Evolutionary conservation across 2,888 invertebrate genomes (phyloP).

Genomic region (Plagiodera versicolora): DNA sequence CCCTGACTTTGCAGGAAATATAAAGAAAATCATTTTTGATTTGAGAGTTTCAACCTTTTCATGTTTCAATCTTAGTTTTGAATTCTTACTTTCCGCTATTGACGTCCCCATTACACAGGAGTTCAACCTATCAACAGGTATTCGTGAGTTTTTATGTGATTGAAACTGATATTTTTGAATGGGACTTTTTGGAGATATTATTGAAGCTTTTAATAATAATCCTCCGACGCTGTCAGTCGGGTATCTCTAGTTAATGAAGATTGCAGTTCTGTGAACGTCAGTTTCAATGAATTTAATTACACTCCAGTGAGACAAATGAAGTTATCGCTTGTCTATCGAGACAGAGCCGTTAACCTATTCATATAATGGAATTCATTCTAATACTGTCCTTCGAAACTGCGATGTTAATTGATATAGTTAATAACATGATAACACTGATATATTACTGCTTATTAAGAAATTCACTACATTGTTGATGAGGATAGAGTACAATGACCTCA

Average conservation of each 20-base stretch:
- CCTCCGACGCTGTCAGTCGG: background rate
- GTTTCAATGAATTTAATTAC: background rate
- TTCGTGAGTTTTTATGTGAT: no score
- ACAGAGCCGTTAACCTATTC: slow-evolving; percentile 7
- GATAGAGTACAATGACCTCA: background rate
- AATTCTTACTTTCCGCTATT: no score
- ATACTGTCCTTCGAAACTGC: background rate
- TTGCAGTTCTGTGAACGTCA: background rate
- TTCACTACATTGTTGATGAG: background rate
- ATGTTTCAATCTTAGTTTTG: no score
- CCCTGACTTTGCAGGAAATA: no score
- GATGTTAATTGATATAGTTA: background rate
- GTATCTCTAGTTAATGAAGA: background rate
- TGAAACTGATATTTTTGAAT: no score
- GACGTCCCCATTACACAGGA: no score
- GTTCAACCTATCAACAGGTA: no score
- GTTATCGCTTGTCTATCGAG: slow-evolving; percentile 10
- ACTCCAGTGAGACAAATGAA: slow-evolving; percentile 14
- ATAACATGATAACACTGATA: background rate
- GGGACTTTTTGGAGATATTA: no score
- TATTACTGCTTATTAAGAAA: background rate
- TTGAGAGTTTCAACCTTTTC: no score
- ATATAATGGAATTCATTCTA: background rate
- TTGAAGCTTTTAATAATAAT: no score
- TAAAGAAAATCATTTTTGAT: no score